Conservation (phyloP, 2,113 vertebrate species). For the Abramis brama region DNA sequence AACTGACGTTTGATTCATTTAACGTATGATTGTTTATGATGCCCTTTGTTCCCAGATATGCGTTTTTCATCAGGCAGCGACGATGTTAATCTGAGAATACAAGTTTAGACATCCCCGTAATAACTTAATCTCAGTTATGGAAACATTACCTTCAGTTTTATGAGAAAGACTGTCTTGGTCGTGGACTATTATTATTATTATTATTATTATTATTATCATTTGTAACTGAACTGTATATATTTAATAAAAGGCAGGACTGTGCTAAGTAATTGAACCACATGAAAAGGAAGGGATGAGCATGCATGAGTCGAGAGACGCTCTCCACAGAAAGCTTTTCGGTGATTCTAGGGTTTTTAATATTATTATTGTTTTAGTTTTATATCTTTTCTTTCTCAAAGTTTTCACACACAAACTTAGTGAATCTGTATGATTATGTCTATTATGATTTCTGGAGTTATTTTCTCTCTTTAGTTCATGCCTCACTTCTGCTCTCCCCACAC, state of each 20-base stretch:
- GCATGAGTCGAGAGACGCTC: background rate
- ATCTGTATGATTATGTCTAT: background rate
- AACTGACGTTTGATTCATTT: background rate
- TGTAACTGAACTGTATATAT: background rate
- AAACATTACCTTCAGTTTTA: background rate
- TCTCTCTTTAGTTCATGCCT: background rate
- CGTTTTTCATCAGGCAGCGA: background rate
- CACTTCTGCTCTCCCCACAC: background rate
- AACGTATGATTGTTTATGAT: background rate
- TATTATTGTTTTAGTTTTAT: too few species aligned
- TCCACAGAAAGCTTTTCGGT: constrained; percentile 16
- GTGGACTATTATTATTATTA: background rate
- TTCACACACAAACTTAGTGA: background rate
- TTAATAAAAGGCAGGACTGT: background rate
- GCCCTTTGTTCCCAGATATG: background rate
- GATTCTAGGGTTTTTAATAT: background rate
- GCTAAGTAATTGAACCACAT: background rate
- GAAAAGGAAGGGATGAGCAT: background rate
- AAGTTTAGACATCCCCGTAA: background rate
- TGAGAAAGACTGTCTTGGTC: background rate
- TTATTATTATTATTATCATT: background rate
- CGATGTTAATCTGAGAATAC: background rate
- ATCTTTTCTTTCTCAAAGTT: constrained; percentile 2
- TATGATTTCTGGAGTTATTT: background rate
- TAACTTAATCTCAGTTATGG: background rate